phyloP scores from a whole-genome alignment of 2,888 invertebrate species.

The Eurois occulta region DNA sequence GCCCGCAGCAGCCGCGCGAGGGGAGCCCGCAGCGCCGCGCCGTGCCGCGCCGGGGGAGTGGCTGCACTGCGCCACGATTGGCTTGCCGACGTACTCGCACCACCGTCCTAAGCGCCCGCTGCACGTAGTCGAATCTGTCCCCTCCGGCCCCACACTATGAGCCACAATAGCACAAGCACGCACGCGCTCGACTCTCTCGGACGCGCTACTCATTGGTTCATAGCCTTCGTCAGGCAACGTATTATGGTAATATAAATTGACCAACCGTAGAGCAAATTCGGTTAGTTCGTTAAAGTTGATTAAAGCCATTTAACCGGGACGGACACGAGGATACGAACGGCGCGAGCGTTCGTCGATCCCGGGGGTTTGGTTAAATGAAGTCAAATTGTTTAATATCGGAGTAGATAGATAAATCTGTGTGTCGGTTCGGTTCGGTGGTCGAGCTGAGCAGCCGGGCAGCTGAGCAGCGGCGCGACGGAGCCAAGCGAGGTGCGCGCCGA shows the following conservation, averaged over 20 bases:
- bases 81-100: slow-evolving; percentile 65
- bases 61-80: slow-evolving; percentile 77
- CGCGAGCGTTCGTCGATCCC: slow-evolving; percentile 88
- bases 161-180: slow-evolving; percentile 75
- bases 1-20: slow-evolving; percentile 69
- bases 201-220: slow-evolving; percentile 83
- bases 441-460: slow-evolving; percentile 68
- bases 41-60: slow-evolving; percentile 73
- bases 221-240: slow-evolving; percentile 75
- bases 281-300: slow-evolving; percentile 91
- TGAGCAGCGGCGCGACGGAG: slow-evolving; percentile 82
- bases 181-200: slow-evolving; percentile 68
- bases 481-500: slow-evolving; percentile 86
- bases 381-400: slow-evolving; percentile 88
- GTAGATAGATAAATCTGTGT: slow-evolving; percentile 79
- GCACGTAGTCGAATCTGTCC: slow-evolving; percentile 74
- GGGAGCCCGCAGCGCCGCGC: slow-evolving; percentile 60
- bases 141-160: slow-evolving; percentile 76
- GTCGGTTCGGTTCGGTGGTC: slow-evolving; percentile 72
- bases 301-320: slow-evolving; percentile 91
- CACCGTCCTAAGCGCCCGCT: slow-evolving; percentile 81
- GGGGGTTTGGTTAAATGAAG: slow-evolving; percentile 86
- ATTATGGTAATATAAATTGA: slow-evolving; percentile 91
- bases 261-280: slow-evolving; percentile 90
- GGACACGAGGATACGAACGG: slow-evolving; percentile 88